Evolutionary conservation across 37 sponge, comb jelly and placozoan genomes (phyloP).

Genomic region (Hexactinellida sp.): DNA sequence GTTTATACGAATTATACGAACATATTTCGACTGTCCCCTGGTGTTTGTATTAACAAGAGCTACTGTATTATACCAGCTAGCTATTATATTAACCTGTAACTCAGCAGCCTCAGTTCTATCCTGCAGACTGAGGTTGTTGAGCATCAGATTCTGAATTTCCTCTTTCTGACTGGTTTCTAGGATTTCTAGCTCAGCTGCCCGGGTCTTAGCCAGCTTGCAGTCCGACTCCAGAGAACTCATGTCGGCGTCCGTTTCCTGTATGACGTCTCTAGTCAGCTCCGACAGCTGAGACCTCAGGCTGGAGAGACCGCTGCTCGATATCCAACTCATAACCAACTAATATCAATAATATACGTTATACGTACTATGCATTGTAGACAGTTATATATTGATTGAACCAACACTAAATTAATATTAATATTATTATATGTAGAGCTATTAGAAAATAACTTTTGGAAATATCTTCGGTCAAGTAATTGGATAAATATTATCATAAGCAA

Average conservation of each 20-base stretch:
- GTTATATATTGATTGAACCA: too few species aligned
- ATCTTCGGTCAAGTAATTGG: too few species aligned
- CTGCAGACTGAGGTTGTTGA: not conserved
- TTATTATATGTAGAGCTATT: too few species aligned
- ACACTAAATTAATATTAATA: too few species aligned
- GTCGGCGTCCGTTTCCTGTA: not conserved
- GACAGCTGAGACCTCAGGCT: slow-evolving; percentile 1
- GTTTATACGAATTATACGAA: too few species aligned
- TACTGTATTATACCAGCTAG: too few species aligned
- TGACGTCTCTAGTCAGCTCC: not conserved
- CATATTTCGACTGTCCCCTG: too few species aligned
- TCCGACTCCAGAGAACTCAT: not conserved
- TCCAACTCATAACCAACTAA: not conserved
- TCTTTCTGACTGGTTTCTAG: not conserved
- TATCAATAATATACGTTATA: too few species aligned
- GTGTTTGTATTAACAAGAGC: too few species aligned
- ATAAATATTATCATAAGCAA: too few species aligned
- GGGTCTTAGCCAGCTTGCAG: not conserved
- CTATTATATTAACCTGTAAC: not conserved
- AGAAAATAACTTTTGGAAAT: too few species aligned
- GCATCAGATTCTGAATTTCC: slow-evolving; percentile 7
- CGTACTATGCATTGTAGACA: too few species aligned
- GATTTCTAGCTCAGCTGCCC: not conserved
- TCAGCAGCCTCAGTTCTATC: not conserved
- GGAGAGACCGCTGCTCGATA: not conserved